Evolutionary conservation across 2,888 invertebrate genomes (phyloP), one percentile per base, ranked within the genome.

Genomic region (Lucinisca nassula): DNA sequence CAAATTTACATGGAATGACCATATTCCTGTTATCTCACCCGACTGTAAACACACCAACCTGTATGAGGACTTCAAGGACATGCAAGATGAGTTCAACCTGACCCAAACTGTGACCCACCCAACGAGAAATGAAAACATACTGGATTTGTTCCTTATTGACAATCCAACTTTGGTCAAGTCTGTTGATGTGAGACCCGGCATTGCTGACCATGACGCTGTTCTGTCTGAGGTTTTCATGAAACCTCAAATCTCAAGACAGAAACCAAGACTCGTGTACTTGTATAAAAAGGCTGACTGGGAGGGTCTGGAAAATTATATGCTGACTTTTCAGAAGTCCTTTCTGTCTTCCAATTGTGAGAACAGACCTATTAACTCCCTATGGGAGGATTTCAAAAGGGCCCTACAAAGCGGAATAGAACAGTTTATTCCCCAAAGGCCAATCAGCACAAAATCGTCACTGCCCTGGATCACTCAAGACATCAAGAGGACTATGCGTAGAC

Each of bases 281-380:
- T 82, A 51, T 77, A n/a, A 49, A 24, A 82, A 73, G 32, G 70
- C 51, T 35, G 55, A 51, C 72, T 45, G 70, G 84, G 79, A 79
- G 10, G 74, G 45, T 30, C 35, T 79, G 10, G 75, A 37, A 24
- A n/a, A 40, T 35, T 37, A 79, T 27, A 30, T 84, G n/a, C 24
- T 58, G 32, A 37, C 72, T n/a, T 55, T 80, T 45, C 85, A 85
- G 30, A 27, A 61, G 61, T 61, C 24, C 30, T 24, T 61, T 30
- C 27, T 61, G 27, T 27, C 61, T n/a, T n/a, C n/a, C 61, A 61
- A 6, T 61, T 61, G 6, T 61, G 61, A 61, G 21, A 30, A 21
- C 27, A 61, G 17, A 55, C 4, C 55, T 14, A 21, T 55, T 21
- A 55, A 55, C n/a, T 55, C 55, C 10, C 55, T 55, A 8, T 61